Conservation (phyloP, 2,888 invertebrate genomes). For the Eugnorisma glareosa region DNA sequence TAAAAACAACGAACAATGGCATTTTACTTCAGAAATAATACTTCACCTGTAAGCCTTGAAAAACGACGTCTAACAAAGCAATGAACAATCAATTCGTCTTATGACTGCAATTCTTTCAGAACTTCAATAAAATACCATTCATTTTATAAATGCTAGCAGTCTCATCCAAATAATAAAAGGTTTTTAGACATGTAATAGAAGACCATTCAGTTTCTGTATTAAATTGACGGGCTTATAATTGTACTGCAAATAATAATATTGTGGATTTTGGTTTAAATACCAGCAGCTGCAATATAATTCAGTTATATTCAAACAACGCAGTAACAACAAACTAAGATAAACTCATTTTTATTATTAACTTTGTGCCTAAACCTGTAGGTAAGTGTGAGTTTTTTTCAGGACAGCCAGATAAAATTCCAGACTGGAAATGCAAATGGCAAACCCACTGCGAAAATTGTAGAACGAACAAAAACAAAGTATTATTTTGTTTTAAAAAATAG, state of each 20-base stretch:
- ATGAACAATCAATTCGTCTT: constrained; percentile 23
- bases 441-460: neutral
- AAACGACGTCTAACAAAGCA: constrained; percentile 6
- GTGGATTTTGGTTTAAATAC: neutral
- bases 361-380: neutral
- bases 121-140: constrained; percentile 27
- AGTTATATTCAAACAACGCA: neutral
- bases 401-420: neutral
- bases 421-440: neutral
- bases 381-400: neutral
- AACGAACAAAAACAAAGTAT: neutral
- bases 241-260: neutral
- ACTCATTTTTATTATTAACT: neutral
- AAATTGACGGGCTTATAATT: neutral
- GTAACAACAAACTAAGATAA: neutral
- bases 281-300: neutral
- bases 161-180: constrained; percentile 23
- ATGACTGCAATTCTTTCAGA: constrained; percentile 16
- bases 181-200: constrained; percentile 1
- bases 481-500: neutral
- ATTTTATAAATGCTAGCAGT: constrained; percentile 15
- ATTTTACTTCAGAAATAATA: constrained; percentile 8
- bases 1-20: neutral
- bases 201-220: neutral
- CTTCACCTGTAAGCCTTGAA: neutral